Percentiles rank a stretch among this genome's conserved stretches.
Conservation (phyloP, 2,888 invertebrate species). For the Lathronympha strigana region DNA sequence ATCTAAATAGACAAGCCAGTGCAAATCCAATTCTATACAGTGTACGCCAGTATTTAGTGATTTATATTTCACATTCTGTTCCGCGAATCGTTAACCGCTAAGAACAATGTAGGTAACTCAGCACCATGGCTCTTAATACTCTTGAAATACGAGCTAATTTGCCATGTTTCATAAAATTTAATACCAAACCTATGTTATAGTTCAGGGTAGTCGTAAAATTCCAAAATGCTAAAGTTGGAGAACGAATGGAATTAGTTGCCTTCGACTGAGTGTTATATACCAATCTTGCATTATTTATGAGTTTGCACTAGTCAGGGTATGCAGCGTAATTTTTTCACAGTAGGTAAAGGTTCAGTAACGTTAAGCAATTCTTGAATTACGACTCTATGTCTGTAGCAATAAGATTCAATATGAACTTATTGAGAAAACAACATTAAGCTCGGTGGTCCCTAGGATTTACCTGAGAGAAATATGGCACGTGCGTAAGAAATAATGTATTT, state of each 20-base stretch:
- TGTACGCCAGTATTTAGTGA: not conserved
- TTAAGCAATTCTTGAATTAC: too few species aligned
- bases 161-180: not conserved
- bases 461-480: too few species aligned
- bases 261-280: conserved; percentile 2
- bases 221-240: conserved; percentile 24
- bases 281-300: not conserved
- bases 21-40: too few species aligned
- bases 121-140: not conserved
- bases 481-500: too few species aligned
- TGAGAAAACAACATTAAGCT: too few species aligned
- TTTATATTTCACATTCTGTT: not conserved
- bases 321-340: too few species aligned
- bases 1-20: too few species aligned
- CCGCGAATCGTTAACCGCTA: conserved; percentile 1
- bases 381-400: too few species aligned
- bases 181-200: conserved; percentile 10
- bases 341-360: too few species aligned
- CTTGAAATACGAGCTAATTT: conserved; percentile 14
- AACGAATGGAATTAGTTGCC: not conserved
- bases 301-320: not conserved
- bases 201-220: conserved; percentile 27
- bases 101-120: not conserved
- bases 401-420: too few species aligned
- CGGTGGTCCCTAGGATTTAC: too few species aligned